Evolutionary conservation across 2,797 vertebrate species (phyloP), one percentile per base, ranked within the genome.

Genomic region (Botia almorhae): DNA sequence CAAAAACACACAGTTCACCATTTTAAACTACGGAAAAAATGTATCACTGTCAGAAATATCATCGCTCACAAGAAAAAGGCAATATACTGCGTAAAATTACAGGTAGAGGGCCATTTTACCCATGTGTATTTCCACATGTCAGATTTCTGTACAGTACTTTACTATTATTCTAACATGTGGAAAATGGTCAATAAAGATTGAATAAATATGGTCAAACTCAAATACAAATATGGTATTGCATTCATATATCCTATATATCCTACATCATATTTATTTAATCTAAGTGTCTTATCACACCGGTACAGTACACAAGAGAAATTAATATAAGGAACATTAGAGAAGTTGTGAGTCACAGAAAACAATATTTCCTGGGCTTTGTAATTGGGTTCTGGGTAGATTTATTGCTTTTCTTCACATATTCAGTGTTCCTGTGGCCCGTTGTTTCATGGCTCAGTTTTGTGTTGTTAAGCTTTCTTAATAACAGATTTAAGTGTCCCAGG

Each of bases 391-490:
- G 16, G 29, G 81, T 86, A 79, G 87, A 85, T 76, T 87, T 86
- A 82, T 84, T 82, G 82, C 83, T 64, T 78, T 89, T 65, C 76
- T 87, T 80, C 80, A 85, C 76, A 65, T 84, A 73, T 82, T 81
- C 78, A 63, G 74, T 63, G 81, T 83, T 71, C 36, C 61, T n/a
- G 76, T 51, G 75, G 78, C 83, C 82, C 78, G 82, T 82, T 76
- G 68, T 88, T 82, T 68, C 79, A 29, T 84, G 76, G 80, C 81
- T 75, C 4, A 68, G 14, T 81, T 89, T 85, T 90, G 82, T 88
- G 86, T 88, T 88, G 88, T 91, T 89, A 86, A 84, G 82, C 73
- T 84, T 87, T 85, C 88, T 89, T 88, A 89, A 85, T 88, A 88
- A 91, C 85, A 89, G 88, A 88, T 83, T 87, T 85, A 90, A 82